phyloP scores from a whole-genome alignment of 2,888 invertebrate species.

The Slavum lentiscoides region DNA sequence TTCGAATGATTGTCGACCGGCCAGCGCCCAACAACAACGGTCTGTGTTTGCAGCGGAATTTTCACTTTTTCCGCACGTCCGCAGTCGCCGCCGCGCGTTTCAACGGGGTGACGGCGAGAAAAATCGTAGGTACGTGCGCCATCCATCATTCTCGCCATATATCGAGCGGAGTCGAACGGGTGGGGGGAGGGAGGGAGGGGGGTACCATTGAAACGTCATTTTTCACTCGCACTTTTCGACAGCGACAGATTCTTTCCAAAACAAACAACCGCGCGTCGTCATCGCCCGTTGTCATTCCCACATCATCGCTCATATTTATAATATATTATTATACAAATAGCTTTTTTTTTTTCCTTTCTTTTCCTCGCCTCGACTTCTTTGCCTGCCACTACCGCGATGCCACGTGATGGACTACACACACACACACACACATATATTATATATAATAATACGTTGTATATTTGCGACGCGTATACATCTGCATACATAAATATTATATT shows the following conservation, averaged over 20 bases:
- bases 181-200: too few species aligned
- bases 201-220: conserved; percentile 43
- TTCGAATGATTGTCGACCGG: too few species aligned
- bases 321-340: conserved; percentile 34
- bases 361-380: too few species aligned
- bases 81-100: background rate
- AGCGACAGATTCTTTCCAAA: conserved; percentile 52
- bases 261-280: conserved; percentile 34
- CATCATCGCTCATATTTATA: conserved; percentile 48
- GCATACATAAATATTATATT: too few species aligned
- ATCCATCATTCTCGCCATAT: conserved; percentile 28
- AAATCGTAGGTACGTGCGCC: conserved; percentile 5
- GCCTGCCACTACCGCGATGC: too few species aligned
- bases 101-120: background rate
- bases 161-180: background rate
- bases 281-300: conserved; percentile 27
- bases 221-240: conserved; percentile 45
- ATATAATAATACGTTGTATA: too few species aligned
- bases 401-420: too few species aligned
- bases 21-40: too few species aligned
- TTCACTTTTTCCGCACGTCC: background rate
- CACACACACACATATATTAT: too few species aligned
- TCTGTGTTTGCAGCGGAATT: background rate
- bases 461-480: too few species aligned
- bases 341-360: background rate